A percentile compares a stretch with the other conserved stretches of the same genome.
These are phyloP conservation scores for Tympanoctomys barrerae DNA, from an alignment of 2,797 vertebrate genomes.

Conservation along the genomic window DNA sequence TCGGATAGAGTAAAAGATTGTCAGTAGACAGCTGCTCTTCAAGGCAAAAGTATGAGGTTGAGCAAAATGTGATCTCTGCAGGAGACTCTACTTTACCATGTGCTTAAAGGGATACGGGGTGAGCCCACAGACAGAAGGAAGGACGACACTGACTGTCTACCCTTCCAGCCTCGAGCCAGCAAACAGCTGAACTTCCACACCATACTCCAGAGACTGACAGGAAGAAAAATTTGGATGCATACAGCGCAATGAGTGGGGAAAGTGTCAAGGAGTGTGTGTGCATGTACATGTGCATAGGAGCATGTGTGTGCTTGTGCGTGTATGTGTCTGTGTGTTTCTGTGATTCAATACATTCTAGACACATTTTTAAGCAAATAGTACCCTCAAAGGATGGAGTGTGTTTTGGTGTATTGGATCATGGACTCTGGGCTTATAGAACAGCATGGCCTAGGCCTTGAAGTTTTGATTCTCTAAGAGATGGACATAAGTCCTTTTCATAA, in stretches of 20 bases:
- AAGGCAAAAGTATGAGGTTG: constrained; percentile 8
- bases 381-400: not conserved
- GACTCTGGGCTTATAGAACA: not conserved
- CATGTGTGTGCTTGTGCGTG: not conserved
- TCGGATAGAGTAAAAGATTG: not conserved
- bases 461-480: not conserved
- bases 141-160: accelerated
- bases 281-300: no score
- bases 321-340: not conserved
- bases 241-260: not conserved
- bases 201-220: not conserved
- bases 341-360: not conserved
- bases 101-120: not conserved
- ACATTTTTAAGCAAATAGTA: not conserved
- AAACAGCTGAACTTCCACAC: not conserved
- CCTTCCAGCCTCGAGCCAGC: not conserved
- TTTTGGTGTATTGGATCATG: not conserved
- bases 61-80: not conserved
- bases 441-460: not conserved
- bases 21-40: not conserved
- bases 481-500: not conserved
- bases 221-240: not conserved
- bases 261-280: not conserved
- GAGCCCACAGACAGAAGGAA: not conserved
- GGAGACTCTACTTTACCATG: not conserved